Evolutionary conservation across 2,888 invertebrate species (phyloP), one percentile per base, ranked within the genome.

Genomic region (Nymphalis c-album): DNA sequence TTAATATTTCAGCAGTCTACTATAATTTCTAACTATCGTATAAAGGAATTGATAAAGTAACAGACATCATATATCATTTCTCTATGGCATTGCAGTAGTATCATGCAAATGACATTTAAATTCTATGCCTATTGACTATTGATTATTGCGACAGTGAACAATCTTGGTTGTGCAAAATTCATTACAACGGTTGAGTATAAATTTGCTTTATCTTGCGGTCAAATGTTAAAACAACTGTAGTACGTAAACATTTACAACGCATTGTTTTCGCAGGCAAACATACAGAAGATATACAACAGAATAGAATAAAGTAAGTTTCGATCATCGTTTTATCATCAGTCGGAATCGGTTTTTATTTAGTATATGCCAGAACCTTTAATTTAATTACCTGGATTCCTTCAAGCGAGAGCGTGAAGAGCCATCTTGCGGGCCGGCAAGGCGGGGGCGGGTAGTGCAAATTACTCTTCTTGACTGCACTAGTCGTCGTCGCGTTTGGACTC

Each of bases 31-130:
- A 17, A 17, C 16, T 5, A 7, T 26, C 16, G 4, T 22, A 31
- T 31, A 55, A 55, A 59, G 63, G 62, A 63, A 63, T 18, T 59
- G 48, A 50, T 45, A 59, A 20, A 57, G 55, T 48, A 53, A 58
- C 35, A 55, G 48, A 58, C 48, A 59, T 61, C 31, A 57, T 61
- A 46, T 51, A 57, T 67, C 46, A 47, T 60, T 40, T 57, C 26
- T 62, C 45, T 26, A 26, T 61, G 62, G 18, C 61, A 59, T 40
- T 50, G 63, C 67, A 35, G 67, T 55, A 40, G 47, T 60, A 64
- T 60, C 48, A 68, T 68, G 68, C 64, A 64, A 69, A 69, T 69
- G 51, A 47, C 22, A 62, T 69, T 50, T 61, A 69, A 64, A 69
- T 64, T 62, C 64, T 62, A 63, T 65, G 62, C 62, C 47, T 65